phyloP scores from a whole-genome alignment of 2,113 vertebrate genomes.

The Pedetes capensis region DNA sequence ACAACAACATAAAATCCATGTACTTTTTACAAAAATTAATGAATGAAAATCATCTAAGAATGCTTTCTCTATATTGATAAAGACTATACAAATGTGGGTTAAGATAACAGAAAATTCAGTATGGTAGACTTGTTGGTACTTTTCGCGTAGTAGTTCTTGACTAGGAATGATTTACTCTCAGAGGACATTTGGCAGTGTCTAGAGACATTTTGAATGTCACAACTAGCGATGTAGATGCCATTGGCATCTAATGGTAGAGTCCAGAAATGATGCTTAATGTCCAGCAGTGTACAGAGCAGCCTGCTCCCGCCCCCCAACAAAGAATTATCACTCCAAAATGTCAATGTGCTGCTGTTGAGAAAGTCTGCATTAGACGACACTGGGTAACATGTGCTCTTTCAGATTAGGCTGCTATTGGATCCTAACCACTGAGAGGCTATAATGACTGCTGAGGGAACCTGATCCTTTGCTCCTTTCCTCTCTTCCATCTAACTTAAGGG shows the following conservation, averaged over 20 bases:
- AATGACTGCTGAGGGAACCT: not conserved
- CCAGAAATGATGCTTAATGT: not conserved
- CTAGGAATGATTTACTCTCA: not conserved
- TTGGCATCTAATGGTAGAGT: not conserved
- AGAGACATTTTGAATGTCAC: not conserved
- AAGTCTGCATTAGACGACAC: not conserved
- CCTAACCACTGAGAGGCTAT: not conserved
- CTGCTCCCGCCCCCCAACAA: not conserved
- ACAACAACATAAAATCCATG: no score
- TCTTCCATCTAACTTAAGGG: not conserved
- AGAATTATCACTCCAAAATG: not conserved
- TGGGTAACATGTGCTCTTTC: not conserved
- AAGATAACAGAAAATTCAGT: not conserved
- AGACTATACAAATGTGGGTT: not conserved
- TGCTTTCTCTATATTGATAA: not conserved
- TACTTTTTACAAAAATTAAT: not conserved
- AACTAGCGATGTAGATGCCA: not conserved
- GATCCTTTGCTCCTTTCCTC: not conserved
- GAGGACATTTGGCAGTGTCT: not conserved
- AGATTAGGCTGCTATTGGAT: not conserved
- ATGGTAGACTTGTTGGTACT: not conserved
- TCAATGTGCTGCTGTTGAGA: not conserved
- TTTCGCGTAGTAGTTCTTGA: not conserved
- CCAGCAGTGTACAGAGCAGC: not conserved
- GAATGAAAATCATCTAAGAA: not conserved